Percentiles rank a stretch among this genome's conserved stretches.
phyloP scores from a whole-genome alignment of 2,888 invertebrate species.

The Drosophila affinis region DNA sequence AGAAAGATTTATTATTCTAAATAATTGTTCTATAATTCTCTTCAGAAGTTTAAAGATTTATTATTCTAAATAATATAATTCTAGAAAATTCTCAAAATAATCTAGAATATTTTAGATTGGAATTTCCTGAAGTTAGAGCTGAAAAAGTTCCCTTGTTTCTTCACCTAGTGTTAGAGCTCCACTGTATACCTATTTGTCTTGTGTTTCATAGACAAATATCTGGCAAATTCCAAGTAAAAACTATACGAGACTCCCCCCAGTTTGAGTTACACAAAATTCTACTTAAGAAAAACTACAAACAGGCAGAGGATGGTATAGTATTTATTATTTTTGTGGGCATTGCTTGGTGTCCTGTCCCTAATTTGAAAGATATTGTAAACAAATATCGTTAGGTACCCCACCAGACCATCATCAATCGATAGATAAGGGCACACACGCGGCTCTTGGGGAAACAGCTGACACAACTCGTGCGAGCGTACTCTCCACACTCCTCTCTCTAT shows the following conservation, averaged over 20 bases:
- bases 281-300: background rate
- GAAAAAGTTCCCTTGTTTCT: background rate
- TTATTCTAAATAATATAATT: too few species aligned
- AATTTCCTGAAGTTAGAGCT: background rate
- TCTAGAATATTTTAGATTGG: background rate
- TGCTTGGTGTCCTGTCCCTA: constrained; percentile 21
- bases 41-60: too few species aligned
- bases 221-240: background rate
- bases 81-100: too few species aligned
- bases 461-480: constrained; percentile 8
- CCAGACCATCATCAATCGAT: constrained; percentile 19
- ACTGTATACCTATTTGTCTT: background rate
- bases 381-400: constrained; percentile 58
- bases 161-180: background rate
- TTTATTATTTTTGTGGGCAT: constrained; percentile 28
- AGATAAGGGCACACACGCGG: constrained; percentile 15
- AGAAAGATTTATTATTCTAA: too few species aligned
- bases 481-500: constrained; percentile 1
- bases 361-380: constrained; percentile 71
- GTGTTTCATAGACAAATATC: background rate
- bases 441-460: constrained; percentile 19
- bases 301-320: background rate
- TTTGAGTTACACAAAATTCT: background rate
- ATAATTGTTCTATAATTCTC: too few species aligned
- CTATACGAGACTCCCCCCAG: background rate